Base-by-base conservation (phyloP, 2,797 vertebrate genomes). In the Meda fulgida region DNA sequence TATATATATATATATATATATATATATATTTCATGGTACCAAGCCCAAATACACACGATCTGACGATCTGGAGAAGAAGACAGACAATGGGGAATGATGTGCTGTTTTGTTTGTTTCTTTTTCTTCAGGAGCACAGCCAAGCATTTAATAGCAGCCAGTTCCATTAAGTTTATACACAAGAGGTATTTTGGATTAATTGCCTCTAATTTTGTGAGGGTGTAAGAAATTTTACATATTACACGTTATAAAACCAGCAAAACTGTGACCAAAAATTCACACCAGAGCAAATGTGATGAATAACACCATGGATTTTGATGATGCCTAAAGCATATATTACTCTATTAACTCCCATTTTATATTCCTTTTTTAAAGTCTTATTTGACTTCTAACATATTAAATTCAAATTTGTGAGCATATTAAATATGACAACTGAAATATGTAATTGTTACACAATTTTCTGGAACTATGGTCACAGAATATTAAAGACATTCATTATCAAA, bases 111-210 rank as follows among this genome's bases (percentile, higher is more conserved):
- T n/a, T 48, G 4, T 78, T 26, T 34, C 8, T 83, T n/a, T 81
- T 76, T 81, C 70, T 66, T 48, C 19, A n/a, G 60, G 11, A 72
- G 75, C 18, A 38, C 65, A 72, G 67, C 85, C 84, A 78, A 69
- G 73, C 71, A 48, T 81, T 88, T 72, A 78, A 80, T 80, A 88
- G 87, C 78, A 86, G 81, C 87, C 55, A 83, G 86, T 84, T 76
- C 79, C 79, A 79, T 73, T 29, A 81, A 78, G 70, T 83, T 84
- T 55, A 86, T 73, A 78, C 80, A 82, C 81, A 81, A 81, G 72
- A 65, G 58, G 34, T 31, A 60, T 81, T 84, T 88, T 40, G 76
- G 40, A 84, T 69, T 63, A 79, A 78, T 60, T 78, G 84, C 48
- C 72, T 43, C 71, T 66, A 80, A 81, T 73, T 86, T 60, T 69